These are phyloP conservation scores for Drosophila engyochracea DNA, from an alignment of 2,888 invertebrate species.

Conservation along the genomic window DNA sequence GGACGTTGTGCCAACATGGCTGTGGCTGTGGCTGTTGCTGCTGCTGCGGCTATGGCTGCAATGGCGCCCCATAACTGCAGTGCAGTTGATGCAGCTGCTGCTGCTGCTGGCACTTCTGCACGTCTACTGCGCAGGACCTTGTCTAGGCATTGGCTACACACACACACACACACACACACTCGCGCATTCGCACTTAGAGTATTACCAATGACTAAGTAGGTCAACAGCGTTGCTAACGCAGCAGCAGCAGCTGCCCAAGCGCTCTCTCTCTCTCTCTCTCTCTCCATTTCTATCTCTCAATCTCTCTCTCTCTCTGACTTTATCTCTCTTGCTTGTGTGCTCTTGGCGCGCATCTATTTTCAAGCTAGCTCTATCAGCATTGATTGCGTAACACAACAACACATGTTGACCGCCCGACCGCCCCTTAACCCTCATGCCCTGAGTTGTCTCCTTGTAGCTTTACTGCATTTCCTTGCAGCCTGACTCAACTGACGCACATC, in stretches of 20 bases:
- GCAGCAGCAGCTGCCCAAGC: conserved; percentile 14
- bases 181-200: conserved; percentile 48
- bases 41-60: conserved; percentile 50
- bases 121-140: conserved; percentile 74
- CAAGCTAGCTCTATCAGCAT: conserved; percentile 56
- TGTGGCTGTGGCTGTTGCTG: conserved; percentile 44
- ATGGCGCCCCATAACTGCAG: conserved; percentile 60
- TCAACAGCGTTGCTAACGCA: conserved; percentile 64
- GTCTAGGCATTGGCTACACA: conserved; percentile 46
- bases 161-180: conserved; percentile 28
- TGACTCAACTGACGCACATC: conserved; percentile 4
- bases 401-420: conserved; percentile 43
- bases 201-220: conserved; percentile 71
- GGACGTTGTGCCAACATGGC: conserved; percentile 58
- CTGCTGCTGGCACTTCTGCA: conserved; percentile 45
- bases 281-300: conserved; percentile 4
- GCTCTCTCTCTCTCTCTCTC: conserved; percentile 14
- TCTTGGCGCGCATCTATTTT: conserved; percentile 45
- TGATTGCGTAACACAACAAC: conserved; percentile 70
- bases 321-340: conserved; percentile 17
- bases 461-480: conserved; percentile 74
- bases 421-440: conserved; percentile 1
- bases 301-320: conserved; percentile 5
- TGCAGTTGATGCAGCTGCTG: conserved; percentile 46
- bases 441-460: conserved; percentile 20